Base-by-base conservation (phyloP, 2,113 vertebrate genomes). In the Calypte anna region DNA sequence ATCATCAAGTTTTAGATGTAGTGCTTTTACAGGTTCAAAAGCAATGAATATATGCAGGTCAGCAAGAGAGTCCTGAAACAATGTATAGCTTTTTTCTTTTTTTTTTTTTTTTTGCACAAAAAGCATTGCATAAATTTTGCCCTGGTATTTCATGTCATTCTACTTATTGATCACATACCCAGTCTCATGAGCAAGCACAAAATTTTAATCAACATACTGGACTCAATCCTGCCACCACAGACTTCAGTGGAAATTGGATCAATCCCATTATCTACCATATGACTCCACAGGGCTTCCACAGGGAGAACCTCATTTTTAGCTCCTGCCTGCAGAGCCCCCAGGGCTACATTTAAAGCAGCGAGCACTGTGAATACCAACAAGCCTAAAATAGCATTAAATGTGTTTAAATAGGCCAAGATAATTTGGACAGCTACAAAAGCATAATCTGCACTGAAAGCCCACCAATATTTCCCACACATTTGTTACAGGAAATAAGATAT, bases 161-260 rank as follows among this genome's bases (percentile, higher is more conserved):
- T 38, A 55, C 62, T 90, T 96, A 95, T 96, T 64, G 95, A 96
- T 94, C 33, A 27, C 79, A 88, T 17, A 95, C 75, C 61, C 40
- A 92, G 72, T 82, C 93, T 95, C 91, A 91, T 83, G 85, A 96
- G 93, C 79, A 96, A 95, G 91, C 90, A 97, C 82, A 94, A 94
- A 92, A 96, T 93, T 97, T 95, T 96, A 96, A 97, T 96, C 95
- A 94, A 93, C 79, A 62, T 93, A 74, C 95, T 96, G 96, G 94
- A 96, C 95, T 95, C 79, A 63, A 68, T 94, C 94, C 85, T 1
- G 1, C 85, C 79, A 88, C 91, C 73, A 68, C 75, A 88, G 94
- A 96, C 85, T 94, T 96, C 91, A 90, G 0, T 91, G 85, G 90
- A 96, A 95, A 97, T 96, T 90, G 96, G 93, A 96, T 97, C 95